These are phyloP conservation scores for Forbesichthys agassizii DNA, from an alignment of 2,113 vertebrate species.

Conservation along the genomic window DNA sequence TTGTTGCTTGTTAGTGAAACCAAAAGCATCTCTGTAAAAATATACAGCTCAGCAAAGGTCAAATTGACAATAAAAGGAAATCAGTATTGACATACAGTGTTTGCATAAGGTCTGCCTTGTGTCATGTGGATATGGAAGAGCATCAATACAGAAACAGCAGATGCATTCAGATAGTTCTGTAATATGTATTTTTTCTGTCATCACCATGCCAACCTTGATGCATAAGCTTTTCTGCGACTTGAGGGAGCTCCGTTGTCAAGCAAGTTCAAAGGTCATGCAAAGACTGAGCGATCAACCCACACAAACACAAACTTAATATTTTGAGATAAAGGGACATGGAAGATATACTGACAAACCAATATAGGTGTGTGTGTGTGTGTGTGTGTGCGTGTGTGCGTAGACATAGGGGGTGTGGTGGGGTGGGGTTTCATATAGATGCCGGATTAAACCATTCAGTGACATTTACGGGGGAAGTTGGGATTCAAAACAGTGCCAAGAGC, in stretches of 20 bases:
- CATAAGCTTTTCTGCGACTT: conserved; percentile 28
- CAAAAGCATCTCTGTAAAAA: not conserved
- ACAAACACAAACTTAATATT: not conserved
- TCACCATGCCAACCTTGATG: conserved; percentile 28
- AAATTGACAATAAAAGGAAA: not conserved
- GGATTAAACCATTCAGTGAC: conserved; percentile 51
- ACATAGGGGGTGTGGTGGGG: too few species aligned
- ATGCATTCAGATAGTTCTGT: conserved; percentile 1
- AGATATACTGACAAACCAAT: conserved; percentile 1
- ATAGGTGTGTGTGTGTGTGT: too few species aligned
- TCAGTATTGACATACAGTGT: not conserved
- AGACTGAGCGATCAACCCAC: conserved; percentile 10
- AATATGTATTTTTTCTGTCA: conserved; percentile 39
- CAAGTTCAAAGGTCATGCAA: conserved; percentile 52
- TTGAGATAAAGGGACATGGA: conserved; percentile 19
- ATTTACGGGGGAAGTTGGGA: not conserved
- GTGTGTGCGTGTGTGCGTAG: too few species aligned
- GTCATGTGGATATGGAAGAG: not conserved
- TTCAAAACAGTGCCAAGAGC: not conserved
- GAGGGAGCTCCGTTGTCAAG: conserved; percentile 52
- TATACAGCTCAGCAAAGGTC: not conserved
- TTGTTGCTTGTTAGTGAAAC: not conserved
- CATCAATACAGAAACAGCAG: conserved; percentile 1
- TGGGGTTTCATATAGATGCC: conserved; percentile 13
- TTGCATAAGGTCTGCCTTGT: not conserved